phyloP scores from a whole-genome alignment of 1,140 invertebrate genomes.

The Pectinophora gossypiella region DNA sequence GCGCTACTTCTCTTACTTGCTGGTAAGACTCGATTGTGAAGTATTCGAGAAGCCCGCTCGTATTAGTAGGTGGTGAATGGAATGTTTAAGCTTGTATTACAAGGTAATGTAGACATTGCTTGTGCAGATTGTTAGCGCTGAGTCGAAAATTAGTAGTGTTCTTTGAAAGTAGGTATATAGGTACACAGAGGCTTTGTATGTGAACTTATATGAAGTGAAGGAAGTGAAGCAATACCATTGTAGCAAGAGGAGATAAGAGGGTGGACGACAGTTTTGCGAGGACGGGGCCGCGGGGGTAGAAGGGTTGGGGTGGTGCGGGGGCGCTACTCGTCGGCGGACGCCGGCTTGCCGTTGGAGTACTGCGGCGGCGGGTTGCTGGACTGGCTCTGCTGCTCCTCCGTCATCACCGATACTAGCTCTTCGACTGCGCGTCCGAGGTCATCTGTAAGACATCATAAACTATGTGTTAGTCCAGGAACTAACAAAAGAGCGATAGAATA shows the following conservation, averaged over 20 bases:
- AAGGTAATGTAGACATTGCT: conserved; percentile 32
- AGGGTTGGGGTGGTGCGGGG: neutral
- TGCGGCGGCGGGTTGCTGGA: conserved; percentile 51
- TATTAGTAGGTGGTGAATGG: conserved; percentile 34
- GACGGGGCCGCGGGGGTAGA: neutral
- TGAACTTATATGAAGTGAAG: too few relatives aligned
- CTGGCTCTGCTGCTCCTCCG: conserved; percentile 78
- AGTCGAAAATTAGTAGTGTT: conserved; percentile 70
- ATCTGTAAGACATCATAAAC: too few relatives aligned
- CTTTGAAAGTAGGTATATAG: too few relatives aligned
- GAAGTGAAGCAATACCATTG: too few relatives aligned
- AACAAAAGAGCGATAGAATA: too few relatives aligned
- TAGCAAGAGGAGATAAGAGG: too few relatives aligned
- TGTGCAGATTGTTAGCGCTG: conserved; percentile 55
- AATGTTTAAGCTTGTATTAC: conserved; percentile 54
- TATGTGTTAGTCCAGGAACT: too few relatives aligned
- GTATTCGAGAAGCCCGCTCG: conserved; percentile 24
- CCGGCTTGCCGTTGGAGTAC: conserved; percentile 63
- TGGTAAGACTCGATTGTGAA: neutral
- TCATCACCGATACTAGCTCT: conserved; percentile 91
- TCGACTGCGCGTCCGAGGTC: conserved; percentile 91
- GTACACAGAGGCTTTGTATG: too few relatives aligned
- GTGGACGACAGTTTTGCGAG: too few relatives aligned
- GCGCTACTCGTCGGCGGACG: conserved; percentile 30
- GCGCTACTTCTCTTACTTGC: neutral